A percentile compares a stretch with the other conserved stretches of the same genome.
Conservation (phyloP, 2,888 invertebrate species). For the Charanyca ferruginea region DNA sequence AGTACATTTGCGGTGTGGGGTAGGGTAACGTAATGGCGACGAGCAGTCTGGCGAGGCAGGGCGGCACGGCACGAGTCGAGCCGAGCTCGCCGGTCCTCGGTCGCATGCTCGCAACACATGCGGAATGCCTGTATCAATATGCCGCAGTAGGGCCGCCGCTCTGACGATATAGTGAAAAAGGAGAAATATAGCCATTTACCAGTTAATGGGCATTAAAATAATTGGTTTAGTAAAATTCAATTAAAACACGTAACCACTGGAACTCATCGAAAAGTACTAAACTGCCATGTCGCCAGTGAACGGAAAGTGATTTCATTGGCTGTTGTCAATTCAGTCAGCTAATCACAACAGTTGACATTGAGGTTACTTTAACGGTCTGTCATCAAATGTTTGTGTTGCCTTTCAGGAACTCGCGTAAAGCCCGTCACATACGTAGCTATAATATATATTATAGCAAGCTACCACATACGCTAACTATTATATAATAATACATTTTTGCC, state of each 20-base stretch:
- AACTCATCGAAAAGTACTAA: slow-evolving; percentile 32
- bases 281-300: slow-evolving; percentile 6
- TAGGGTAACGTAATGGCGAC: slow-evolving; percentile 67
- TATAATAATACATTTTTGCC: too few species aligned
- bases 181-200: slow-evolving; percentile 23
- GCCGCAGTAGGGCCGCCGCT: slow-evolving; percentile 42
- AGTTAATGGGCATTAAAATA: slow-evolving; percentile 45
- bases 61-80: slow-evolving; percentile 47
- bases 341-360: slow-evolving; percentile 1
- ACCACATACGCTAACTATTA: too few species aligned
- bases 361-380: neutral
- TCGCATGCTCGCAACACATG: slow-evolving; percentile 54
- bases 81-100: slow-evolving; percentile 39
- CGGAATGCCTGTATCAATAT: slow-evolving; percentile 57
- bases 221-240: slow-evolving; percentile 44
- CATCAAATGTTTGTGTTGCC: neutral
- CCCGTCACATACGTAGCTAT: too few species aligned
- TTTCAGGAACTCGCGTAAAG: too few species aligned
- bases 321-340: too few species aligned
- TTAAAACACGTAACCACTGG: slow-evolving; percentile 43
- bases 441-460: too few species aligned
- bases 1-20: slow-evolving; percentile 58
- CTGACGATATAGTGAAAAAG: slow-evolving; percentile 15
- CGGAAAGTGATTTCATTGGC: too few species aligned
- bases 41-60: slow-evolving; percentile 66